Evolutionary conservation across 2,113 vertebrate species (phyloP), one percentile per base, ranked within the genome.

Genomic region (Myrmecophaga tridactyla): DNA sequence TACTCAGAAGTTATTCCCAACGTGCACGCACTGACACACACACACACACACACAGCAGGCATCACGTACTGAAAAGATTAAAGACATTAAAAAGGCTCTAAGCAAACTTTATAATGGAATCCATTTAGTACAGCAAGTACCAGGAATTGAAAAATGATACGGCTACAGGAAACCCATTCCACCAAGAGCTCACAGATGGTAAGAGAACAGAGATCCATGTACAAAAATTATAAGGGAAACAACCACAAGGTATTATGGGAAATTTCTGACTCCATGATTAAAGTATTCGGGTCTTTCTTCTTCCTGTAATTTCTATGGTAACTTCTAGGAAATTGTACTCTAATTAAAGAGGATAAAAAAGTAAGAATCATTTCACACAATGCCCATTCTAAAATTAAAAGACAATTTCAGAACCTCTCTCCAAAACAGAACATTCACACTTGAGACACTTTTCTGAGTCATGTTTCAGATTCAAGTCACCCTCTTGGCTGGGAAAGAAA

Each of bases 241-340:
- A 90, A 77, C 34, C 72, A 36, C 43, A 85, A 72, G 41, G 69
- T 60, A 75, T 41, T 53, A 39, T 15, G 14, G 41, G 48, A 75
- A 29, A 90, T 56, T 90, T 92, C 77, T 21, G 65, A 92, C n/a
- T 94, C 39, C 56, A 69, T 41, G 62, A 82, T 92, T 82, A 86
- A 82, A 89, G 72, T 23, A 39, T 83, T 63, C 46, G 9, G 51
- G 31, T 87, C 69, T 63, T 81, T 95, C 76, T 80, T 48, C 73
- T 48, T 63, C 93, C 67, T 90, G 11, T 75, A 73, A 92, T 93
- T 95, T 88, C 70, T 76, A 63, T 41, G 29, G 18, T 94, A 60
- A 43, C 14, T 65, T 94, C 63, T 53, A 83, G 67, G 76, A 96
- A 94, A 96, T 67, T 87, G 70, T 31, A 90, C 58, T 92, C 70